phyloP scores from a whole-genome alignment of 2,888 invertebrate species.

The Hipparchia semele region DNA sequence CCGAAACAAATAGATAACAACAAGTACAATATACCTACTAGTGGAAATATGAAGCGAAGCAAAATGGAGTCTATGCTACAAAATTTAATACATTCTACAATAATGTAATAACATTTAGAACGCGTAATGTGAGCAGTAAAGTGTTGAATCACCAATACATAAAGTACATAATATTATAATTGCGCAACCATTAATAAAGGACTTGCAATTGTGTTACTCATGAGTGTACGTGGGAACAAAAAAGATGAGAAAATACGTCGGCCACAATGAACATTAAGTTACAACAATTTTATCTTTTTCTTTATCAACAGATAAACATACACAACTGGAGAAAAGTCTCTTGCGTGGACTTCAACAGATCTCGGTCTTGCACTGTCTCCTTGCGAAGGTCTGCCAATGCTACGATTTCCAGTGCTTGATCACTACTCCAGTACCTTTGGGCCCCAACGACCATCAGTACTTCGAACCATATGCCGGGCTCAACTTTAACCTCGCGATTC shows the following conservation, averaged over 20 bases:
- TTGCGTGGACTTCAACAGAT: too few species aligned
- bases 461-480: too few species aligned
- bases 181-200: neutral
- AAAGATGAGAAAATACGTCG: neutral
- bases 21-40: neutral
- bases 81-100: slow-evolving; percentile 3
- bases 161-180: neutral
- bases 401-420: too few species aligned
- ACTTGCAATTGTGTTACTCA: neutral
- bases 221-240: slow-evolving; percentile 4
- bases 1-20: neutral
- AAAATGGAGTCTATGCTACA: neutral
- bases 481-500: too few species aligned
- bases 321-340: too few species aligned
- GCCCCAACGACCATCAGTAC: too few species aligned
- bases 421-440: too few species aligned
- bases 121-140: slow-evolving; percentile 7
- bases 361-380: too few species aligned
- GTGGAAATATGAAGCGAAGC: neutral
- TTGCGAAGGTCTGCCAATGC: too few species aligned
- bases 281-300: too few species aligned
- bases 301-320: too few species aligned
- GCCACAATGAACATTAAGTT: too few species aligned
- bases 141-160: slow-evolving; percentile 6
- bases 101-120: slow-evolving; percentile 2